Evolutionary conservation across 2,888 invertebrate genomes (phyloP), one percentile per base, ranked within the genome.

Genomic region (Amiota minor): DNA sequence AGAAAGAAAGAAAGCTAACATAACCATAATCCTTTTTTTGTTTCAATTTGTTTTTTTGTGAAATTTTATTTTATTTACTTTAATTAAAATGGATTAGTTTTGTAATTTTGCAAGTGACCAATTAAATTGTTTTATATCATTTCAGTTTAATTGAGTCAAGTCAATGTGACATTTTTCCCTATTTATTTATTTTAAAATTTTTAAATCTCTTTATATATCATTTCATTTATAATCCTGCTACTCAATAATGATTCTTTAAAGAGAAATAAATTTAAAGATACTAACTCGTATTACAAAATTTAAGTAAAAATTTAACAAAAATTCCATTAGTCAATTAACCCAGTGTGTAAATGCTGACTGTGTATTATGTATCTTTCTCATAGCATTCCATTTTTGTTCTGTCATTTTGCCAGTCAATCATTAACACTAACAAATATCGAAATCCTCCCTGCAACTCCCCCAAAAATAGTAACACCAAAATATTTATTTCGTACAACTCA

Each of bases 11-110:
- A 59, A 9, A 20, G 16, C 59, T 35, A 6, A 59, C n/a, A 45
- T 8, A 64, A 9, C 46, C 49, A 47, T 68, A 50, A 68, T 68
- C 67, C 53, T 12, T 18, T 35, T 35, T 68, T 68, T 68, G 67
- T 68, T 46, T 53, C 14, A 23, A 68, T 23, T 53, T 35, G 35
- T 6, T 35, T 35, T 53, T 65, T 49, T 68, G 53, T 81, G 79
- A 76, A 84, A 80, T 77, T 79, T 75, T 72, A 76, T 78, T 76
- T 76, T 81, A 83, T 84, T 83, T 84, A 77, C 81, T 79, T 81
- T 83, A 84, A 83, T 83, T 83, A 82, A 84, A 83, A 83, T 83
- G 78, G 83, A 83, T 84, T 83, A 77, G 80, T 77, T 80, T 78
- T 72, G 73, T 73, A 73, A 73, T 77, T 77, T 70, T 74, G 76